Conservation (phyloP, 2,113 vertebrate species). For the Leptocoma aspasia region DNA sequence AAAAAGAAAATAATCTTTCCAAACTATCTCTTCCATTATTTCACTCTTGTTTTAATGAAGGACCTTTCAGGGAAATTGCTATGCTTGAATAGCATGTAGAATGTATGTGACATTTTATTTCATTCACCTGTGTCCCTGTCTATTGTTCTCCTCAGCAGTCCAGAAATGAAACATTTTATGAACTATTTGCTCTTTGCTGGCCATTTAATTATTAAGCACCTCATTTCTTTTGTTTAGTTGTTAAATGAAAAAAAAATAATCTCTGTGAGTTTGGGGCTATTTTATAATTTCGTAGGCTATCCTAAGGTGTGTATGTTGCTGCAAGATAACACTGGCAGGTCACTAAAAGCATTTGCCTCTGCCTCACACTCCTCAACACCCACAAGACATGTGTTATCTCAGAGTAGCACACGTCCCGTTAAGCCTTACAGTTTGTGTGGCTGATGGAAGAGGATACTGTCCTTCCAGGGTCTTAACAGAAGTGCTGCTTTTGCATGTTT, state of each 20-base stretch:
- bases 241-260: constrained; percentile 9
- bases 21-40: constrained; percentile 22
- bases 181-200: constrained; percentile 15
- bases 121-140: constrained; percentile 31
- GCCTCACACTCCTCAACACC: background rate
- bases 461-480: background rate
- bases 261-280: background rate
- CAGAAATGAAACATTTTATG: constrained; percentile 29
- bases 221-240: constrained; percentile 52
- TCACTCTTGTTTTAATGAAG: constrained; percentile 24
- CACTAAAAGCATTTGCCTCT: background rate
- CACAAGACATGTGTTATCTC: constrained; percentile 53
- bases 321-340: constrained; percentile 55
- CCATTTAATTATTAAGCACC: constrained; percentile 38
- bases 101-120: constrained; percentile 9
- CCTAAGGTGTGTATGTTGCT: constrained; percentile 9
- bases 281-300: constrained; percentile 2
- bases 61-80: background rate
- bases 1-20: background rate
- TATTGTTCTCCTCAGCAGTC: constrained; percentile 15
- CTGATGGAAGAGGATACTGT: background rate
- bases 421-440: background rate
- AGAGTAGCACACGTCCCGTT: background rate
- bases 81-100: background rate
- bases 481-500: background rate